phyloP scores from a whole-genome alignment of 2,113 vertebrate species.

The Bothrops jararaca region DNA sequence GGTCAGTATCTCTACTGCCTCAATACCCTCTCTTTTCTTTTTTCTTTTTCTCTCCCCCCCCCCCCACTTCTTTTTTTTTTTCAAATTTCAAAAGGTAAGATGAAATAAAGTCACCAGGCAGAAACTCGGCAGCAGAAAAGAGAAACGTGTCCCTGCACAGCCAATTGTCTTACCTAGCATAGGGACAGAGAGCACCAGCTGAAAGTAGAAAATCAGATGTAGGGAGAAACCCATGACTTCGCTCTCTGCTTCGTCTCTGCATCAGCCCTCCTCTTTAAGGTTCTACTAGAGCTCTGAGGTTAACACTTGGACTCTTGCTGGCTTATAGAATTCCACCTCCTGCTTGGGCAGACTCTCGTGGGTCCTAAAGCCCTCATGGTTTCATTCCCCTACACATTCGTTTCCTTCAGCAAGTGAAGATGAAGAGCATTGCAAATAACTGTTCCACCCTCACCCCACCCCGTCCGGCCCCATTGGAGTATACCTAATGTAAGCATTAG shows the following conservation, averaged over 20 bases:
- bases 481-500: constrained; percentile 23
- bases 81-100: background rate
- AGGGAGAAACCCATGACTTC: constrained; percentile 40
- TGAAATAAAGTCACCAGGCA: background rate
- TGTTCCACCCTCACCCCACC: background rate
- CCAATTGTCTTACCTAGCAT: constrained; percentile 21
- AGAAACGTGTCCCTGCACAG: background rate
- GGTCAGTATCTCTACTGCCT: background rate
- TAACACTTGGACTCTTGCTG: constrained; percentile 44
- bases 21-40: background rate
- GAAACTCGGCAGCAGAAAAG: background rate
- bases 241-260: background rate
- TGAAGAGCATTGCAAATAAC: constrained; percentile 15
- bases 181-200: constrained; percentile 21
- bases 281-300: constrained; percentile 41
- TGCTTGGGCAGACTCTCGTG: constrained; percentile 34
- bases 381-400: constrained; percentile 15
- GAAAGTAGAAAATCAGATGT: background rate
- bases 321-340: constrained; percentile 60
- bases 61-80: background rate
- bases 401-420: constrained; percentile 34
- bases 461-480: background rate
- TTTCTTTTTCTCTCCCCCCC: accelerated
- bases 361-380: constrained; percentile 57
- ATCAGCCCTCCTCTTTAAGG: constrained; percentile 2